These are phyloP conservation scores for Ephydatia muelleri DNA, from an alignment of 37 sponge, comb jelly and placozoan species.

Conservation along the genomic window DNA sequence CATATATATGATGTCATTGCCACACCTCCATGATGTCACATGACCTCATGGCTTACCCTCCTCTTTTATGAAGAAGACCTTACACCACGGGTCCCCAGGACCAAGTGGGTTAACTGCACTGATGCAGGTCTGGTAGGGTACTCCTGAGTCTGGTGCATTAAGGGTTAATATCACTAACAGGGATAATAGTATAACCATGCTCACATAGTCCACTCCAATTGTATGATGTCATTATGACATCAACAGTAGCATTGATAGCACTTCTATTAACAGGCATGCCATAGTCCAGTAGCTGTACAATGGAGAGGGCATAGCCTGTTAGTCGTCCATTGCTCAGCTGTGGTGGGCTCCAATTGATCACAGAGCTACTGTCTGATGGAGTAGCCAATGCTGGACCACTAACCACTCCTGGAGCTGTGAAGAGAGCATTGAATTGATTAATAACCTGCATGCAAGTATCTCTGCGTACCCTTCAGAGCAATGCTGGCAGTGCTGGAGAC, in stretches of 20 bases:
- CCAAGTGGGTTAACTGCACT: not conserved
- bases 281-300: too few relatives aligned
- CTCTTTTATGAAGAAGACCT: not conserved
- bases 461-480: too few relatives aligned
- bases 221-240: not conserved
- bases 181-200: not conserved
- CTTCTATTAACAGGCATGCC: too few relatives aligned
- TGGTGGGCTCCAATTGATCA: too few relatives aligned
- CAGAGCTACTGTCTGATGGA: too few relatives aligned
- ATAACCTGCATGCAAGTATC: too few relatives aligned
- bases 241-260: not conserved
- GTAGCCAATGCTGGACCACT: too few relatives aligned
- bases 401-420: too few relatives aligned
- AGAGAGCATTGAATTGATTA: too few relatives aligned
- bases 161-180: not conserved
- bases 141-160: not conserved
- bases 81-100: not conserved
- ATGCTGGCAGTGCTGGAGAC: too few relatives aligned
- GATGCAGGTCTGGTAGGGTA: not conserved
- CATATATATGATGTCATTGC: not conserved
- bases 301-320: not conserved
- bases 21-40: not conserved
- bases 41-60: not conserved
- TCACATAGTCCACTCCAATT: not conserved
- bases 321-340: too few relatives aligned